Percentiles rank a stretch among this genome's conserved stretches.
These are phyloP conservation scores for Micoletzkya japonica DNA, from an alignment of 2,888 invertebrate genomes.

Conservation along the genomic window DNA sequence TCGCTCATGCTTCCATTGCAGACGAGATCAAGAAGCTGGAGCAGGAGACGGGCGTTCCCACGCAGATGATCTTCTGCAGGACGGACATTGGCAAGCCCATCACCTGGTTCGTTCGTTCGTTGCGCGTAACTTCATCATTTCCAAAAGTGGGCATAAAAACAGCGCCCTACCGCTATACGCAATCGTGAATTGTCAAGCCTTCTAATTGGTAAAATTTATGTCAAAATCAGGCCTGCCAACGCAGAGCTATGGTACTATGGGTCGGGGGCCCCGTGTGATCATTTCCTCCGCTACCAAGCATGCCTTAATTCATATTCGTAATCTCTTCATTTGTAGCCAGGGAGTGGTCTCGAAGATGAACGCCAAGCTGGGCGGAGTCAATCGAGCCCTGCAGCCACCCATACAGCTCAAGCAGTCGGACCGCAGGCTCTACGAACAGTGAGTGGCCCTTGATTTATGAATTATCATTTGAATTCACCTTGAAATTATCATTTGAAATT, in stretches of 20 bases:
- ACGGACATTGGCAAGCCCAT: not conserved
- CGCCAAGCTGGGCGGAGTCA: slow-evolving; percentile 9
- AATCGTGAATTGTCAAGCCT: not conserved
- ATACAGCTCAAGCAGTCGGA: not conserved
- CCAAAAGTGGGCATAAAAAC: too few relatives aligned
- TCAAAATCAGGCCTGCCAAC: too few relatives aligned
- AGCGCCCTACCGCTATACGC: too few relatives aligned
- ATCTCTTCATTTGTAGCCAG: not conserved
- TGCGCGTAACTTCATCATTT: too few relatives aligned
- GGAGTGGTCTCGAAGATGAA: slow-evolving; percentile 20
- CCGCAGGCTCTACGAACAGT: not conserved
- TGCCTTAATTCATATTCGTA: not conserved
- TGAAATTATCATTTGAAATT: not conserved
- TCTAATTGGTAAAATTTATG: too few relatives aligned
- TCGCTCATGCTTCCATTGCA: slow-evolving; percentile 1
- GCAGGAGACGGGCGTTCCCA: slow-evolving; percentile 7
- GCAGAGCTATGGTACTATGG: too few relatives aligned
- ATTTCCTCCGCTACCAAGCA: too few relatives aligned
- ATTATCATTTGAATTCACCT: not conserved
- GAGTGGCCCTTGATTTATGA: too few relatives aligned
- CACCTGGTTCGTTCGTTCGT: slow-evolving; percentile 1
- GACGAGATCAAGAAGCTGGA: slow-evolving; percentile 18
- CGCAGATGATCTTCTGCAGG: not conserved
- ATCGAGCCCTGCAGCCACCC: not conserved
- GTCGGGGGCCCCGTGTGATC: too few relatives aligned